Evolutionary conservation across 1,140 invertebrate genomes (phyloP).

Genomic region (Mizuhopecten yessoensis): DNA sequence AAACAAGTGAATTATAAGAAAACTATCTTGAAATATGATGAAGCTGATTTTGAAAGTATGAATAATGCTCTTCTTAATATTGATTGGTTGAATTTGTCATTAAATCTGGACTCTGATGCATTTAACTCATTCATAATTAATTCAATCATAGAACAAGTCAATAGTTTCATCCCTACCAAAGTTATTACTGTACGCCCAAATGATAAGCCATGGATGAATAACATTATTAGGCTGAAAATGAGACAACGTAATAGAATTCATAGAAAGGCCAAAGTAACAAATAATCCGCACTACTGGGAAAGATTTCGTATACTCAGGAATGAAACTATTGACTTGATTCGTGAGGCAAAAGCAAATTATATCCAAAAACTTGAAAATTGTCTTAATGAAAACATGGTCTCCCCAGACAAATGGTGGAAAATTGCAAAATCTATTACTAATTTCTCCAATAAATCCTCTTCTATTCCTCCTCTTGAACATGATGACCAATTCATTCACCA

Average conservation of each 20-base stretch:
- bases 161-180: not conserved
- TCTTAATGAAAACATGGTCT: no score
- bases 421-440: no score
- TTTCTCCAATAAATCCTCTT: no score
- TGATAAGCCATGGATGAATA: conserved; percentile 5
- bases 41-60: not conserved
- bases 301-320: not conserved
- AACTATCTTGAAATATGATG: not conserved
- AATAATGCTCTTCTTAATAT: not conserved
- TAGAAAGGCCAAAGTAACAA: not conserved
- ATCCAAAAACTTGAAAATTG: no score
- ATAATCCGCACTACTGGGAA: not conserved
- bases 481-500: no score
- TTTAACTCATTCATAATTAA: not conserved
- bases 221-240: not conserved
- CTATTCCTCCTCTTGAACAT: no score
- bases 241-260: not conserved
- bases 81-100: not conserved
- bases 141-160: not conserved
- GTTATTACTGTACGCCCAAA: not conserved
- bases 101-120: not conserved
- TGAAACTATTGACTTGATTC: no score
- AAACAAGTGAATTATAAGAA: not conserved
- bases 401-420: no score
- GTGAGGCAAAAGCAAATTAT: no score